Percentiles rank a stretch among this genome's conserved stretches.
Conservation (phyloP, 2,888 invertebrate genomes). For the Spodoptera picta region DNA sequence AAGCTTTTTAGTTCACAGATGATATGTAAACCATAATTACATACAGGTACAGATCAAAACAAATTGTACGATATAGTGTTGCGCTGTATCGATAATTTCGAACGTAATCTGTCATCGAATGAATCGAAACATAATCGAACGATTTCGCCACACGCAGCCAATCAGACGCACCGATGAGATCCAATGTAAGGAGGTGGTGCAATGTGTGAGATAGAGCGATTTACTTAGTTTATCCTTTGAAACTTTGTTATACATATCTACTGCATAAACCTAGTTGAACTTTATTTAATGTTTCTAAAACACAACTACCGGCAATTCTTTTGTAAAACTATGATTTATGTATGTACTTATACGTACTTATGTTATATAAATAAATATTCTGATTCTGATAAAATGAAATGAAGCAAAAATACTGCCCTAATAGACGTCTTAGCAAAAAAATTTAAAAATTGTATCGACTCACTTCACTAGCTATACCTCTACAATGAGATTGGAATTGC, state of each 20-base stretch:
- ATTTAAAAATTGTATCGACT: no score
- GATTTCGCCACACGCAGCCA: constrained; percentile 88
- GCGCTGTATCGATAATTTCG: constrained; percentile 60
- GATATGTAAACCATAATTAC: constrained; percentile 9
- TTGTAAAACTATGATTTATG: no score
- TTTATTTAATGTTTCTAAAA: no score
- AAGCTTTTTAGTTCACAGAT: not conserved
- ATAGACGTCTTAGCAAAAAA: no score
- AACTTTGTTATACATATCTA: not conserved
- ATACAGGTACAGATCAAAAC: constrained; percentile 35
- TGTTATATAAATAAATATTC: no score
- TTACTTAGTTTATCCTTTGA: not conserved
- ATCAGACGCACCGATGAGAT: constrained; percentile 85
- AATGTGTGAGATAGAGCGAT: constrained; percentile 49
- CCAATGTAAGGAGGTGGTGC: constrained; percentile 67
- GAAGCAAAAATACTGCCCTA: no score
- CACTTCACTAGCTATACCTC: no score
- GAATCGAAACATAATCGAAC: constrained; percentile 83
- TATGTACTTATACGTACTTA: no score
- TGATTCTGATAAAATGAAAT: no score
- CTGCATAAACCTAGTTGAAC: no score
- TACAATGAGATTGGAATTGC: no score
- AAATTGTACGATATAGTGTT: constrained; percentile 48
- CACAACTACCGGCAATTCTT: no score
- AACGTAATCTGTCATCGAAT: constrained; percentile 85